Evolutionary conservation across 1,140 invertebrate genomes (phyloP).

Genomic region (Aphelenchoides fujianensis): DNA sequence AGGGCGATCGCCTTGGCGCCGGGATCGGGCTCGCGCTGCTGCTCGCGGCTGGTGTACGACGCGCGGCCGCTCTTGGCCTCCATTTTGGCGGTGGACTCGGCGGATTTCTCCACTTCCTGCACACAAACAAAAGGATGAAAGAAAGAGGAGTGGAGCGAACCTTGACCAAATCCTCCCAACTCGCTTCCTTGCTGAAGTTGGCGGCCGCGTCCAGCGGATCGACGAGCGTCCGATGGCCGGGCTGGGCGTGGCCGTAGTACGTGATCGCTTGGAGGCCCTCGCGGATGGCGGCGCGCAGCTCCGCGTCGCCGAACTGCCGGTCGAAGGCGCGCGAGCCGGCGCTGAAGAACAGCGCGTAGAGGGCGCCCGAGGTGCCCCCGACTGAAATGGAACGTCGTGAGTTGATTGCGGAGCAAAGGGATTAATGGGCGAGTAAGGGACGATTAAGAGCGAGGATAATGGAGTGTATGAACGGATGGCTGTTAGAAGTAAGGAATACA

Average conservation of each 20-base stretch:
- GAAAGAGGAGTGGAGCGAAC: no score
- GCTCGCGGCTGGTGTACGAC: constrained; percentile 38
- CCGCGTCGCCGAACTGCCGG: background rate
- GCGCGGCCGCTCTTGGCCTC: constrained; percentile 41
- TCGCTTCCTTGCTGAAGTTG: constrained; percentile 15
- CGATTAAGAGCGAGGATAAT: no score
- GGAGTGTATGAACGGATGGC: no score
- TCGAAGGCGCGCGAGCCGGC: constrained; percentile 13
- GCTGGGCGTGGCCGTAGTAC: constrained; percentile 73
- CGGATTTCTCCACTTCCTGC: constrained; percentile 35
- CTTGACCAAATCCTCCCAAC: constrained; percentile 27
- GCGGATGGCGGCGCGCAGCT: background rate
- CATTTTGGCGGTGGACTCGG: constrained; percentile 40
- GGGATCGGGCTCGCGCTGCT: constrained; percentile 63
- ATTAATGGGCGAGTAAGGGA: no score
- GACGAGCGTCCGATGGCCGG: constrained; percentile 75
- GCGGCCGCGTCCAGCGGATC: constrained; percentile 47
- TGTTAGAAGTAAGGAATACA: no score
- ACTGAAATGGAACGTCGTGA: no score
- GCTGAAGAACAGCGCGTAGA: constrained; percentile 17
- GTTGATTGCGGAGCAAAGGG: no score
- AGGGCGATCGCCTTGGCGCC: constrained; percentile 64
- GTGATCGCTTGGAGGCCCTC: constrained; percentile 68
- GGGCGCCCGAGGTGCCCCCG: constrained; percentile 41
- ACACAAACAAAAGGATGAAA: no score